phyloP scores from a whole-genome alignment of 2,113 vertebrate species.

The Leptobrachium ailaonicum region DNA sequence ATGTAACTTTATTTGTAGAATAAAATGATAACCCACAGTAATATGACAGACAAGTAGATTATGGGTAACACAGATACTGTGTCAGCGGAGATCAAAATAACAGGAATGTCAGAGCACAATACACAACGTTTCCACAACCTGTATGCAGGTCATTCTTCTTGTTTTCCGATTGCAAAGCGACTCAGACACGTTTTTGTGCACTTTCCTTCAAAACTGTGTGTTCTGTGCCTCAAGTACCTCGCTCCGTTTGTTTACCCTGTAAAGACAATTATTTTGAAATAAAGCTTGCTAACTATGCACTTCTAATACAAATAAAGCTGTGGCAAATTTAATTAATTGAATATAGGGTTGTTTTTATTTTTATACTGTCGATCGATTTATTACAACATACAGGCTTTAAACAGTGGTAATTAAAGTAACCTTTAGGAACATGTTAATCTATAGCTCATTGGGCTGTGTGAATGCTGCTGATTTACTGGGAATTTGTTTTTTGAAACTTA shows the following conservation, averaged over 20 bases:
- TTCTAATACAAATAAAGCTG: too few relatives aligned
- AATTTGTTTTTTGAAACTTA: too few relatives aligned
- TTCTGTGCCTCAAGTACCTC: neutral
- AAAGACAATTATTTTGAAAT: slow-evolving; percentile 1
- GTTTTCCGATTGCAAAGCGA: too few relatives aligned
- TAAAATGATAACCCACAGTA: too few relatives aligned
- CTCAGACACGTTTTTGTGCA: neutral
- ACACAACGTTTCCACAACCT: neutral
- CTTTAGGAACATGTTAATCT: neutral
- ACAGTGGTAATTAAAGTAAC: neutral
- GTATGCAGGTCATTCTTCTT: neutral
- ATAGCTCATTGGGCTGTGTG: neutral
- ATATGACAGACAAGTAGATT: neutral
- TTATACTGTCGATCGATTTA: too few relatives aligned
- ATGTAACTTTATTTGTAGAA: too few relatives aligned
- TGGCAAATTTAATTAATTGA: too few relatives aligned
- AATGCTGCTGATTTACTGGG: too few relatives aligned
- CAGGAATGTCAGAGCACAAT: neutral
- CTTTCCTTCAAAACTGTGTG: neutral
- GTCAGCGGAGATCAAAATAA: neutral
- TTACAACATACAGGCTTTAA: neutral
- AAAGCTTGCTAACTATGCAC: too few relatives aligned
- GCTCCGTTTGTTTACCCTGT: slow-evolving; percentile 19
- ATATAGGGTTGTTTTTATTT: too few relatives aligned
- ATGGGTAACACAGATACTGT: neutral